These are phyloP conservation scores for Dynastes hyllus DNA, from an alignment of 2,888 invertebrate species.

Conservation along the genomic window DNA sequence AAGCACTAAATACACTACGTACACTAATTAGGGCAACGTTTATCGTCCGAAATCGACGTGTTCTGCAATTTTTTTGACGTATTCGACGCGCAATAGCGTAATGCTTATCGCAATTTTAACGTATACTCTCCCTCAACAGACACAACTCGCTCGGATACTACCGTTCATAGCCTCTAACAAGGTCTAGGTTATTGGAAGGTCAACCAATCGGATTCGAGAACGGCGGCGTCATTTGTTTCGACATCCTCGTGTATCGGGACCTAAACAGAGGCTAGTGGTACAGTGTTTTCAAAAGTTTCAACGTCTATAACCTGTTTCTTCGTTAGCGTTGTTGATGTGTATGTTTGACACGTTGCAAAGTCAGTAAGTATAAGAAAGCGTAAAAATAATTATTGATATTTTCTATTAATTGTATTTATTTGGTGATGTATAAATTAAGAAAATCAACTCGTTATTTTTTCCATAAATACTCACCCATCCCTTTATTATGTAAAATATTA, in stretches of 20 bases:
- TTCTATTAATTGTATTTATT: background rate
- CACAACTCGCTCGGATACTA: constrained; percentile 8
- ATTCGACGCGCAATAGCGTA: constrained; percentile 5
- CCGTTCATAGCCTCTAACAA: constrained; percentile 38
- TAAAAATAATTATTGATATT: constrained; percentile 18
- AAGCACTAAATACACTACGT: background rate
- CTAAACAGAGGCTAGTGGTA: constrained; percentile 47
- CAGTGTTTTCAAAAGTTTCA: constrained; percentile 49
- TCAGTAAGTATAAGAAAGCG: background rate
- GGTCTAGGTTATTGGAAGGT: constrained; percentile 49
- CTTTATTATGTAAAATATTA: background rate
- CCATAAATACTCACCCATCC: background rate
- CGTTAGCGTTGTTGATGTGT: background rate
- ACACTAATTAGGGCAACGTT: background rate
- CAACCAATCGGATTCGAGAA: constrained; percentile 44
- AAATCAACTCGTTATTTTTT: background rate
- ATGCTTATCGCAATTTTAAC: constrained; percentile 3
- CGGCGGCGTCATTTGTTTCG: constrained; percentile 46
- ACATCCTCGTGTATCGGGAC: constrained; percentile 10
- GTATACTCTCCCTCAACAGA: constrained; percentile 14
- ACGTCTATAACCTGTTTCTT: constrained; percentile 17
- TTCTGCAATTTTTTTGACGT: background rate
- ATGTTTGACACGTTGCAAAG: background rate
- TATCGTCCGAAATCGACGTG: background rate
- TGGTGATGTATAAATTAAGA: background rate